Base-by-base conservation (phyloP, 2,797 vertebrate species). In the Presbytis comata region DNA sequence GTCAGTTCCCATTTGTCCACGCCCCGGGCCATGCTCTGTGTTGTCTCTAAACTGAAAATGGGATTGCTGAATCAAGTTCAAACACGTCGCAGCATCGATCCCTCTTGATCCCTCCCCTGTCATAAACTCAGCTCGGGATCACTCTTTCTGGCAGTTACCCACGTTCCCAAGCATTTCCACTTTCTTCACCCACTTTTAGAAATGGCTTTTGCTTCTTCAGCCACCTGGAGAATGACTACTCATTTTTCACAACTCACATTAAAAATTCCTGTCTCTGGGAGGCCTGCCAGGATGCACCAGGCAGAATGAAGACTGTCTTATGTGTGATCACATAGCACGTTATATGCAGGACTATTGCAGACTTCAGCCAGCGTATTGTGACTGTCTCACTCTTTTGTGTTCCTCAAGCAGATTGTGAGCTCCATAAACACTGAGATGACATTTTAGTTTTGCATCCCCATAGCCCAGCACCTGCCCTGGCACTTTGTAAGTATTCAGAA, bases 1-100 rank as follows among this genome's bases (percentile, higher is more conserved):
- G 3, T n/a, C 19, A 41, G 3, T 93, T 28, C 36, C 44, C 3
- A 13, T 46, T 8, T 12, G 0, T 44, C 36, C 5, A 44, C 12
- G 36, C 33, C 12, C 64, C 41, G 11, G 5, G 30, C 64, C 44
- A 33, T 70, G 12, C 6, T 14, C 61, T 46, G 3, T 59, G 7
- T 86, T 74, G n/a, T 76, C 61, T 91, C 21, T 59, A 41, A 76
- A n/a, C 17, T 81, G 10, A 11, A 83, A 10, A 39, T 10, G 1
- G 6, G 17, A 17, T 88, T 5, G 0, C 36, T 85, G 76, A 64
- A 24, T 83, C n/a, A 57, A 41, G 61, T 81, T 75, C 44, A 80
- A n/a, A 80, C 21, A 1, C 3, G 1, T 4, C n/a, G 1, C 3
- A 17, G 12, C 3, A 7, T 6, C 1, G 8, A 39, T 11, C 5